phyloP scores from a whole-genome alignment of 2,797 vertebrate species.

The Carapus acus region DNA sequence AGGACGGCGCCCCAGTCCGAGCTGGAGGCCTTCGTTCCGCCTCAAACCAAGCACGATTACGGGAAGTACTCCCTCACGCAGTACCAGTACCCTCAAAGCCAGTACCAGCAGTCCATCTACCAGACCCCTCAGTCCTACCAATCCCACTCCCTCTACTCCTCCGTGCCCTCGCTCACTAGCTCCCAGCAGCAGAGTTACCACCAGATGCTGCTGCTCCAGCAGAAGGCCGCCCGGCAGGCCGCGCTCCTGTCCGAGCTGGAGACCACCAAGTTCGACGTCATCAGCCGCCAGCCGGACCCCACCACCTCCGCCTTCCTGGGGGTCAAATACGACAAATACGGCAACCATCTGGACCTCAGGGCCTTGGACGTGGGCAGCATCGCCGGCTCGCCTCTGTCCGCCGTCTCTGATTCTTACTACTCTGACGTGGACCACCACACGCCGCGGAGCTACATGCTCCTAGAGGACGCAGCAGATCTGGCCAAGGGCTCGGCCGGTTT shows the following conservation, averaged over 20 bases:
- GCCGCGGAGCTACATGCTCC: slow-evolving; percentile 87
- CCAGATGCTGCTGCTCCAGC: slow-evolving; percentile 90
- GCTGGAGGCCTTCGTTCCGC: slow-evolving; percentile 88
- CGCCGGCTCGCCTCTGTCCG: slow-evolving; percentile 89
- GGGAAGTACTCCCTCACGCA: slow-evolving; percentile 82
- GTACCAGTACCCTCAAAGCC: slow-evolving; percentile 76
- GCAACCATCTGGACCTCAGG: slow-evolving; percentile 88
- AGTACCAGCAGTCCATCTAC: slow-evolving; percentile 87
- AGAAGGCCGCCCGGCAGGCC: slow-evolving; percentile 88
- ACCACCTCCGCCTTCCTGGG: slow-evolving; percentile 79
- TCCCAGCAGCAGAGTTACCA: slow-evolving; percentile 86
- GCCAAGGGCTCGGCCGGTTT: slow-evolving; percentile 85
- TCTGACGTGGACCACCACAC: slow-evolving; percentile 88
- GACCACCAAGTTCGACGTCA: slow-evolving; percentile 87
- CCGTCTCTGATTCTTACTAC: slow-evolving; percentile 94
- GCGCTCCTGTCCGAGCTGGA: slow-evolving; percentile 88
- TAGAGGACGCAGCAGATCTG: slow-evolving; percentile 94
- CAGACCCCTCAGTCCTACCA: slow-evolving; percentile 89
- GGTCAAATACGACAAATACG: slow-evolving; percentile 82
- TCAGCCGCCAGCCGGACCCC: slow-evolving; percentile 86
- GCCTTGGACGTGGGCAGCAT: slow-evolving; percentile 88
- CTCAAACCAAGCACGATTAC: slow-evolving; percentile 90
- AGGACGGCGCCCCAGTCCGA: slow-evolving; percentile 93
- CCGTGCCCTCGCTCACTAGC: slow-evolving; percentile 88
- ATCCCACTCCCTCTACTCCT: slow-evolving; percentile 93